Base-by-base conservation (phyloP, 1,140 invertebrate genomes). In the Bombyx mandarina region DNA sequence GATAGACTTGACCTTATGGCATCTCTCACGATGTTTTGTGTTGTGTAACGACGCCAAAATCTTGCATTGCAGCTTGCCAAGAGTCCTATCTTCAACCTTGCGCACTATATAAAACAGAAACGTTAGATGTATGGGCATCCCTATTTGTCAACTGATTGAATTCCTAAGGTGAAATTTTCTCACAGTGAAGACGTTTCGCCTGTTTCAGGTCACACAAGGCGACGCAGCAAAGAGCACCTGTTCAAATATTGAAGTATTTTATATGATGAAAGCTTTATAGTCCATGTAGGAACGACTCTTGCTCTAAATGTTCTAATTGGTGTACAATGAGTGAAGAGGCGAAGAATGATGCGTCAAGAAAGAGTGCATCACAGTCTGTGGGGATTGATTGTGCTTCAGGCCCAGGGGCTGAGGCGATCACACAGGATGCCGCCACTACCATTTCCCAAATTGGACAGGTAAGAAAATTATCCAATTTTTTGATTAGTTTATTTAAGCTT, bases 1-100 rank as follows among this genome's bases (percentile, higher is more conserved):
- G 67, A 67, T 77, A 75, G 59, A 73, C 76, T 82, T 81, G 76
- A 84, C 79, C 81, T 83, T 81, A 83, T 65, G 77, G 71, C 71
- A 75, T 73, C 73, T 35, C 26, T 57, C 58, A 67, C 63, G 65
- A 73, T 79, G 67, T 77, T 83, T 71, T 75, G 73, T 68, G 74
- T 86, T 86, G 82, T 86, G 80, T 85, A 83, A 86, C 77, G 71
- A 78, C 72, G 80, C 81, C 75, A 82, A 81, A 79, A 71, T 68
- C 54, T 55, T 52, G 55, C 59, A 51, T 35, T 8, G 66, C 57
- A 60, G 70, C 55, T 62, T 85, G 83, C 83, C 83, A 86, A 86
- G 66, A 68, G 73, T 71, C 64, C 44, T 59, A 63, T 63, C 61
- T 52, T 55, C 58, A 63, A 53, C 56, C 56, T 60, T 58, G 52